Evolutionary conservation across 2,797 vertebrate species (phyloP), one percentile per base, ranked within the genome.

Genomic region (Chelidonichthys spinosus): DNA sequence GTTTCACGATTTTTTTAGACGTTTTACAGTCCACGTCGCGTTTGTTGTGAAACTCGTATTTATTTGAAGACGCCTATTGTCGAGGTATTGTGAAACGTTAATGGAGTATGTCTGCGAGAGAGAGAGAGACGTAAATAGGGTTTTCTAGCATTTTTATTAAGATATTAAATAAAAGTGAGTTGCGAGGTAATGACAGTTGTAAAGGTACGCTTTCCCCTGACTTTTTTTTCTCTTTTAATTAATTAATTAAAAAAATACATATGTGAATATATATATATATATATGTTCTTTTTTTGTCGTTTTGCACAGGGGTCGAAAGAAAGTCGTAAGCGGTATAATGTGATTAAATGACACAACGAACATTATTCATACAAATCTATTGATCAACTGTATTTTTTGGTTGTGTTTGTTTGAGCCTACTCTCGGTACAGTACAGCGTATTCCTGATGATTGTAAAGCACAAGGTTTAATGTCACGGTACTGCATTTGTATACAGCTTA

Each of bases 401-500:
- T 83, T 69, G 32, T 77, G 62, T 71, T 73, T 76, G 50, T 65
- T 78, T 62, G 46, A 79, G 76, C 76, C 75, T 83, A 37, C 55
- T 77, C 68, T 87, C 76, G 94, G 93, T 94, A 95, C 91, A 76
- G 70, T 69, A 71, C 76, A 69, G 35, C 73, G 60, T 73, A 72
- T 71, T 37, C 61, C 36, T 9, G 52, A 79, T 79, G 55, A 72
- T 76, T 81, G 76, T 78, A 79, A 92, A 93, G 92, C 92, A 94
- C 93, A 94, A 87, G 52, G 69, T 82, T 73, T 72, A 58, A 79
- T 84, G 69, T 82, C 42, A 87, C 47, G 93, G 92, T 95, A 94
- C 94, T 85, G 80, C 85, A 66, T 80, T 86, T 83, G 65, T 74
- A 81, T 43, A 65, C 43, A 55, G 52, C 67, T 81, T 65, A 73